Evolutionary conservation across 64 coral and sea anemone genomes (phyloP), one percentile per base, ranked within the genome.

Genomic region (Dendrophyllia cribrosa): DNA sequence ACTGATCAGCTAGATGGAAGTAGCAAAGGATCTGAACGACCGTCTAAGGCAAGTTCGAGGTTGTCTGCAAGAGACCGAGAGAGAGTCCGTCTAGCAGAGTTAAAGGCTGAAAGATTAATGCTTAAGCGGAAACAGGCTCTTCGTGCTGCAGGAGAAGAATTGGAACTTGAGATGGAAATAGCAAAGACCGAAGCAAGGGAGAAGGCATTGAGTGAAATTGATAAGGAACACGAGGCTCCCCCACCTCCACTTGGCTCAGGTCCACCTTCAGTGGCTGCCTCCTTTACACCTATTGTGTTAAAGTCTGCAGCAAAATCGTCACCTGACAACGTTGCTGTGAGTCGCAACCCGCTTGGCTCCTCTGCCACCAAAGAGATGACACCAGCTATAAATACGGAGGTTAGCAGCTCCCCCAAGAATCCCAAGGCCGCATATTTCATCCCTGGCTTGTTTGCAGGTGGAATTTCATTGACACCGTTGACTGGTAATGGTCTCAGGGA

Each of bases 61-160:
- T n/a, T n/a, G n/a, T n/a, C n/a, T n/a, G n/a, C n/a, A n/a, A n/a
- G n/a, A n/a, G n/a, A n/a, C n/a, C n/a, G n/a, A n/a, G n/a, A n/a
- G n/a, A n/a, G n/a, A n/a, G n/a, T n/a, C n/a, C 72, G 82, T 74
- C 77, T 91, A 56, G 90, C 91, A 82, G 91, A 87, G 62, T 87
- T 92, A 52, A 86, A 76, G 3, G 82, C 72, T 75, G 90, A 92
- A 85, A 60, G 82, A 75, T 85, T 78, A 0, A 85, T 92, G 90
- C 71, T 92, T 21, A 92, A 86, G 75, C 85, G 58, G 52, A 92
- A 69, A 92, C 81, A 86, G 85, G 81, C 81, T 25, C 72, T 86
- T 48, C 66, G 70, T 17, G 77, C 76, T 56, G 63, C 89, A 45
- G 51, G 62, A 72, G 87, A 89, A 76, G 87, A 89, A 51, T 89